A percentile compares a stretch with the other conserved stretches of the same genome.
phyloP scores from a whole-genome alignment of 2,797 vertebrate genomes.

The Darevskia mixta region DNA sequence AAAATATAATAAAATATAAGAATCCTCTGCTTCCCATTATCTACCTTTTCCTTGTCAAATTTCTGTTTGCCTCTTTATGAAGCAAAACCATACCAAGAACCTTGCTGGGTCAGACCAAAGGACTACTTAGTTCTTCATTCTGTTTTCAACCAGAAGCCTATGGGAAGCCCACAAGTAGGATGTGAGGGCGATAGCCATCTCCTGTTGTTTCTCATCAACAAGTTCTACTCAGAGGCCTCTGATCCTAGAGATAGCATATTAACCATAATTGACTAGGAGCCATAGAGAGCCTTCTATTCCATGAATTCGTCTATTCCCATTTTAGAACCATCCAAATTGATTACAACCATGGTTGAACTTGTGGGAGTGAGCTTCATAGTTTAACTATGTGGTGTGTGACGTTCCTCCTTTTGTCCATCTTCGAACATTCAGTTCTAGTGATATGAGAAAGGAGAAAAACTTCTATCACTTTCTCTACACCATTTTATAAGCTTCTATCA shows the following conservation, averaged over 20 bases:
- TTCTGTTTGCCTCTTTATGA: constrained; percentile 14
- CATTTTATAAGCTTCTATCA: too few relatives aligned
- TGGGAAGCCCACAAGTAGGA: not conserved
- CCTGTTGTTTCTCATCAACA: not conserved
- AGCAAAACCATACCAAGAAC: not conserved
- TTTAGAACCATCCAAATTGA: not conserved
- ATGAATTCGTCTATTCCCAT: not conserved
- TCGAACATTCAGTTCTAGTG: too few relatives aligned
- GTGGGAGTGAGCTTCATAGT: too few relatives aligned
- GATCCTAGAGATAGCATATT: not conserved
- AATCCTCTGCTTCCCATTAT: constrained; percentile 11
- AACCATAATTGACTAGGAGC: not conserved
- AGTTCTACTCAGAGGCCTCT: not conserved
- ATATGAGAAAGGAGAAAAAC: too few relatives aligned
- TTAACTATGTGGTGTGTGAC: too few relatives aligned
- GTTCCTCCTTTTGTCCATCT: too few relatives aligned
- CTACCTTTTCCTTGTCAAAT: not conserved
- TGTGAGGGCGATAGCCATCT: not conserved
- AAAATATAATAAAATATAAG: not conserved
- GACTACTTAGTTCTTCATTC: too few relatives aligned
- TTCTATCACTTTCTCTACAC: too few relatives aligned
- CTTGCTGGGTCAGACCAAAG: not conserved
- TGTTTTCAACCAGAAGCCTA: not conserved
- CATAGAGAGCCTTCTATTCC: not conserved
- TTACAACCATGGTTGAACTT: not conserved